Base-by-base conservation (phyloP, 2,797 vertebrate species). In the Oreortyx pictus region DNA sequence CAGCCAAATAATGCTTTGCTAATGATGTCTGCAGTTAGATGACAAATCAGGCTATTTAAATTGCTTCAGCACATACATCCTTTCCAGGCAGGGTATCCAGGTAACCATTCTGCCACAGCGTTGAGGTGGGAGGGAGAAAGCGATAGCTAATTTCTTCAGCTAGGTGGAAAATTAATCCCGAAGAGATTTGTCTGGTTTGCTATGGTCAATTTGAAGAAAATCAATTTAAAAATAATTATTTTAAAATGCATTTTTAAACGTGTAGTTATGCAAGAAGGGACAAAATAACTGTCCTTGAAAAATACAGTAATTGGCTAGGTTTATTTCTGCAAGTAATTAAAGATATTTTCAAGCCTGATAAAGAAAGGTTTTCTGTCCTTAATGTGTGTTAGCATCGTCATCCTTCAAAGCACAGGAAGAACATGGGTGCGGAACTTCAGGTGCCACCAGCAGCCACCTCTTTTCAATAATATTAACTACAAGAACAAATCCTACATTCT, bases 31-130 rank as follows among this genome's bases (percentile, higher is more conserved):
- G 88, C 92, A 79, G 91, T 94, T 92, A 73, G 90, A 90, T 95
- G 96, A 95, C 92, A 95, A 94, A 95, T 87, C 89, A 83, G 85
- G 90, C 84, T 93, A 86, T 94, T 91, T 86, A 90, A 92, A 93
- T 82, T 66, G 72, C 93, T 56, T 43, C 47, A 0, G 67, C 86
- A 79, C 75, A 87, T 29, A n/a, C 81, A 83, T 93, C 82, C 64
- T 90, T 95, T 96, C 66, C 37, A 82, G 85, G 93, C 84, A 60
- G 75, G 81, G 96, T 95, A 95, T 94, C 96, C 79, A 96, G 89
- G 94, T 96, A 96, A 96, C 95, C 75, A 54, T n/a, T 61, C 59
- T 20, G 87, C 86, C 71, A 43, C 6, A 0, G 82, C 82, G 88
- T 46, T 66, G 49, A 87, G 89, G 86, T 78, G 73, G 95, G 91